Conservation (phyloP, 2,113 vertebrate genomes). For the Emberiza fucata region DNA sequence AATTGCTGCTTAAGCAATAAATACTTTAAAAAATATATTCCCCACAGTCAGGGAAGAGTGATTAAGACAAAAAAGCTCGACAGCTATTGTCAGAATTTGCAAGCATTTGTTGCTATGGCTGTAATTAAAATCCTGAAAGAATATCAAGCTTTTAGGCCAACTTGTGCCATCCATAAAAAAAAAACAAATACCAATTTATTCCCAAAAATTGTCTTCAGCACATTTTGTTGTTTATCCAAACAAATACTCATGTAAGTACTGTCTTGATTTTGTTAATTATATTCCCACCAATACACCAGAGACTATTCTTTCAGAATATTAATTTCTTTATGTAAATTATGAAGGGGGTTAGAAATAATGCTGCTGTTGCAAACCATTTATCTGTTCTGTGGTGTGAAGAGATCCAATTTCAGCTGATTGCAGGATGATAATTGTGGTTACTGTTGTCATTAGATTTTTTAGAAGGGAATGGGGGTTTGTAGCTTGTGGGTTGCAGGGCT, state of each 20-base stretch:
- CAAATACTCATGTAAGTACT: conserved; percentile 24
- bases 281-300: not conserved
- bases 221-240: conserved; percentile 31
- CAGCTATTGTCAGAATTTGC: not conserved
- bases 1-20: not conserved
- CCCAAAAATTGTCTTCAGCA: not conserved
- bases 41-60: not conserved
- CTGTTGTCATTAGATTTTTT: not conserved
- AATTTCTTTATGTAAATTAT: conserved; percentile 22
- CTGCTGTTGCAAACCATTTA: not conserved
- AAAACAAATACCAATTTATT: not conserved
- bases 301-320: conserved; percentile 8
- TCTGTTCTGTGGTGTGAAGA: not conserved
- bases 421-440: not conserved
- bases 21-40: not conserved
- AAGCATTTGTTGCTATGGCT: not conserved
- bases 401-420: not conserved
- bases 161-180: not conserved
- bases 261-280: conserved; percentile 34
- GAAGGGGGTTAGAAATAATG: not conserved
- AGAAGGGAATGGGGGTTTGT: not conserved
- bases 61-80: not conserved
- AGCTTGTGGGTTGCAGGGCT: not conserved
- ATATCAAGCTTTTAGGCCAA: conserved; percentile 6
- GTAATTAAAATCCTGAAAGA: conserved; percentile 19